phyloP scores from a whole-genome alignment of 2,797 vertebrate species.

The Moxostoma hubbsi region DNA sequence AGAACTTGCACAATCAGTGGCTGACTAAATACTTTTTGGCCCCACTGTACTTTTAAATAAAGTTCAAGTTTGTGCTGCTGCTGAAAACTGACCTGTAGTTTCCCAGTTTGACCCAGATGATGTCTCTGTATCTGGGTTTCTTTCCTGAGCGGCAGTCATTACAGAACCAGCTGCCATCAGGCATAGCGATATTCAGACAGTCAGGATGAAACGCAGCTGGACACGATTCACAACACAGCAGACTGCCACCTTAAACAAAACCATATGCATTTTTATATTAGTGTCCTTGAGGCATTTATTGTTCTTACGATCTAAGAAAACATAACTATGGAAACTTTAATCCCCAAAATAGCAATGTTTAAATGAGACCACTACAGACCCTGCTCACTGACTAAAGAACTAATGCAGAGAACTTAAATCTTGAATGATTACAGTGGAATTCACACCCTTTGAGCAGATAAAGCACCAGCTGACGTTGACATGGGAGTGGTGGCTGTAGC shows the following conservation, averaged over 20 bases:
- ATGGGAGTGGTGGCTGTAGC: constrained; percentile 92
- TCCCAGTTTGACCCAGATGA: constrained; percentile 98
- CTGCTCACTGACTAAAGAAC: no score
- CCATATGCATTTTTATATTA: constrained; percentile 5
- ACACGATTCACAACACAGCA: constrained; percentile 96
- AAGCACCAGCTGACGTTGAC: constrained; percentile 99
- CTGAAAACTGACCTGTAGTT: constrained; percentile 87
- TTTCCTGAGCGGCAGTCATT: constrained; percentile 95
- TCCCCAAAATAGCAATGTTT: no score
- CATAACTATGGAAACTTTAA: no score
- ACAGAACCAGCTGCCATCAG: constrained; percentile 98
- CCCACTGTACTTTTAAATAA: no score
- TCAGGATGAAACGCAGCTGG: constrained; percentile 97
- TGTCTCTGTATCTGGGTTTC: constrained; percentile 92
- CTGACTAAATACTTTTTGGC: no score
- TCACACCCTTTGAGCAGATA: constrained; percentile 94
- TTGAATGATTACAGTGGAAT: background rate
- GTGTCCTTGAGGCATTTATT: no score
- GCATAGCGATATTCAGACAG: constrained; percentile 96
- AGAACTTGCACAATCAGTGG: no score
- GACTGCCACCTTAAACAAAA: constrained; percentile 84
- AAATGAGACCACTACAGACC: no score
- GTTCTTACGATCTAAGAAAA: no score
- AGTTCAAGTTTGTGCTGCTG: background rate
- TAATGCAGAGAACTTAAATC: background rate